Percentiles rank a stretch among this genome's conserved stretches.
phyloP scores from a whole-genome alignment of 2,797 vertebrate genomes.

The Gobionotothen gibberifrons region DNA sequence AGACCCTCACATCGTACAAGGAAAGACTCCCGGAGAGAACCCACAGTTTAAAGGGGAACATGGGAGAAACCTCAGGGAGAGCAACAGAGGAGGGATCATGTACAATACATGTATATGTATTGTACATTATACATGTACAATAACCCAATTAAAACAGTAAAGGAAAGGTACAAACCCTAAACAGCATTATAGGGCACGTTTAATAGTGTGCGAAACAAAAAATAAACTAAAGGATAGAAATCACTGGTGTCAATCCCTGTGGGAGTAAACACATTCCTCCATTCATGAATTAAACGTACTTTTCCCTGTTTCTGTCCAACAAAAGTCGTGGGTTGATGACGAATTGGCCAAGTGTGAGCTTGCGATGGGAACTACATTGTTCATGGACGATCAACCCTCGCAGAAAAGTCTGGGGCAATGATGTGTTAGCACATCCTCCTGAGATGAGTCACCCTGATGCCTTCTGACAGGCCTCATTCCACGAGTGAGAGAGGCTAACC shows the following conservation, averaged over 20 bases:
- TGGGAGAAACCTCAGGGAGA: no score
- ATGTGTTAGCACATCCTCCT: constrained; percentile 78
- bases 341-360: constrained; percentile 74
- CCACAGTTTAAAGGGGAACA: no score
- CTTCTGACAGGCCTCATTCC: constrained; percentile 81
- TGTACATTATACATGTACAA: no score
- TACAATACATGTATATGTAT: no score
- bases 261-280: constrained; percentile 28
- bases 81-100: no score
- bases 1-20: no score
- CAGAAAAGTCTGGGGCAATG: constrained; percentile 76
- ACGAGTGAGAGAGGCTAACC: constrained; percentile 77
- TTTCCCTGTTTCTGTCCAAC: constrained; percentile 8
- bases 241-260: constrained; percentile 27
- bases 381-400: constrained; percentile 78
- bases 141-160: no score
- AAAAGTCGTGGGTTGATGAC: constrained; percentile 61
- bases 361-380: constrained; percentile 72
- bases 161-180: no score
- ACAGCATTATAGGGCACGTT: no score
- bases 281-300: constrained; percentile 61
- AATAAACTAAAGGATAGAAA: no score
- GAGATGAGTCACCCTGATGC: constrained; percentile 83
- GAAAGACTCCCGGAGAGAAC: no score
- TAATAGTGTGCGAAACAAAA: no score